Conservation (phyloP, 2,888 invertebrate genomes). For the Halictus ligatus region DNA sequence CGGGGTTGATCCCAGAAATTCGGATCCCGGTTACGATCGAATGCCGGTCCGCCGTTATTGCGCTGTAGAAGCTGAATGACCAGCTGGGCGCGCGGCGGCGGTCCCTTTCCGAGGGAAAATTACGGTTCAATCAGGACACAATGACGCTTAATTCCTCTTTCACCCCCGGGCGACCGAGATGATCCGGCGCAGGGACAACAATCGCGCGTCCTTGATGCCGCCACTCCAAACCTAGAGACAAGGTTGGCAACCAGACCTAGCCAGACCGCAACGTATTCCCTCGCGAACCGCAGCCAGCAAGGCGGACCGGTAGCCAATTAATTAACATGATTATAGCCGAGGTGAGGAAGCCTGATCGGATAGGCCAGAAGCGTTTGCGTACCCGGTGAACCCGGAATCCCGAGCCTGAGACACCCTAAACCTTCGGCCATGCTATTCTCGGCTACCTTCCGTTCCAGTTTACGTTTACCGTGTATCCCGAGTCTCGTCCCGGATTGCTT, state of each 20-base stretch:
- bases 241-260: conserved; percentile 48
- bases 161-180: conserved; percentile 13
- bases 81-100: neutral
- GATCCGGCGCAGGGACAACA: conserved; percentile 43
- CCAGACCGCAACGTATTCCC: conserved; percentile 60
- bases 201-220: conserved; percentile 34
- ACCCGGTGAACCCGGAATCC: conserved; percentile 5
- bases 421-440: neutral
- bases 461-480: neutral
- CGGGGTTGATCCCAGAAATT: neutral
- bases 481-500: neutral
- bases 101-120: conserved; percentile 7
- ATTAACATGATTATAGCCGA: conserved; percentile 70
- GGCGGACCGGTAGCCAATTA: conserved; percentile 62
- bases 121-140: conserved; percentile 20
- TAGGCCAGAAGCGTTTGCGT: conserved; percentile 54
- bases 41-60: neutral
- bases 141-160: conserved; percentile 35
- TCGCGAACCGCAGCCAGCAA: conserved; percentile 54
- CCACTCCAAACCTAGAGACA: conserved; percentile 39
- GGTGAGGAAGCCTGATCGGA: conserved; percentile 62
- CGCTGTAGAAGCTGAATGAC: neutral
- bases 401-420: neutral
- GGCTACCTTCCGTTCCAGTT: conserved; percentile 2
- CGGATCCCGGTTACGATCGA: neutral